Evolutionary conservation across 2,888 invertebrate genomes (phyloP).

Genomic region (Parelbella ahira): DNA sequence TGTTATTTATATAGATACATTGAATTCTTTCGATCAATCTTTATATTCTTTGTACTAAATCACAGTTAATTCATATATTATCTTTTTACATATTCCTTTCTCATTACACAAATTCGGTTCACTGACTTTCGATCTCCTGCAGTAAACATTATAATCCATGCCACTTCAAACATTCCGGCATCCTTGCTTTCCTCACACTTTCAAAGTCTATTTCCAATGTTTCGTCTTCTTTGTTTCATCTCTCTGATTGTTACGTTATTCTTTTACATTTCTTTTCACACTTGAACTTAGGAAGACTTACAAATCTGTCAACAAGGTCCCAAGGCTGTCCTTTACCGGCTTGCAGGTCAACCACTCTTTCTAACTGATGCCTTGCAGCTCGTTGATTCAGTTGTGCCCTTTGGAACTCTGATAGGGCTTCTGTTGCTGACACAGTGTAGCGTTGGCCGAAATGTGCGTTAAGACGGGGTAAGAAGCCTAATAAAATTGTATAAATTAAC

Average conservation of each 20-base stretch:
- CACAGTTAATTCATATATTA: too few relatives aligned
- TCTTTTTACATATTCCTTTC: too few relatives aligned
- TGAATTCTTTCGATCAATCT: too few relatives aligned
- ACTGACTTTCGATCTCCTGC: too few relatives aligned
- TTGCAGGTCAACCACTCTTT: slow-evolving; percentile 81
- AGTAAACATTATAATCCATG: too few relatives aligned
- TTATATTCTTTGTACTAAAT: too few relatives aligned
- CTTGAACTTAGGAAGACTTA: slow-evolving; percentile 47
- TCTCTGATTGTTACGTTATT: slow-evolving; percentile 26
- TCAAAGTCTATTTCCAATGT: too few relatives aligned
- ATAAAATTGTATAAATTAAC: too few relatives aligned
- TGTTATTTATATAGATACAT: too few relatives aligned
- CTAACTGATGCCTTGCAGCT: slow-evolving; percentile 80
- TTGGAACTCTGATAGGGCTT: slow-evolving; percentile 87
- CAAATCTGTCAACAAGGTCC: slow-evolving; percentile 82
- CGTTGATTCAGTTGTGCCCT: slow-evolving; percentile 79
- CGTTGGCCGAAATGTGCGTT: slow-evolving; percentile 85
- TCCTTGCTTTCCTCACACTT: too few relatives aligned
- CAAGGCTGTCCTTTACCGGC: slow-evolving; percentile 83
- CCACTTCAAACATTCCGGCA: too few relatives aligned
- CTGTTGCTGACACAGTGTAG: slow-evolving; percentile 85
- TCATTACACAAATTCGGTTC: too few relatives aligned
- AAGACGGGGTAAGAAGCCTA: slow-evolving; percentile 85
- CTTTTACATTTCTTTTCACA: slow-evolving; percentile 9
- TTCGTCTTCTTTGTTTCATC: slow-evolving; percentile 8